Evolutionary conservation across 1,140 invertebrate species (phyloP), one percentile per base, ranked within the genome.

Genomic region (Lasaia peninsularis): DNA sequence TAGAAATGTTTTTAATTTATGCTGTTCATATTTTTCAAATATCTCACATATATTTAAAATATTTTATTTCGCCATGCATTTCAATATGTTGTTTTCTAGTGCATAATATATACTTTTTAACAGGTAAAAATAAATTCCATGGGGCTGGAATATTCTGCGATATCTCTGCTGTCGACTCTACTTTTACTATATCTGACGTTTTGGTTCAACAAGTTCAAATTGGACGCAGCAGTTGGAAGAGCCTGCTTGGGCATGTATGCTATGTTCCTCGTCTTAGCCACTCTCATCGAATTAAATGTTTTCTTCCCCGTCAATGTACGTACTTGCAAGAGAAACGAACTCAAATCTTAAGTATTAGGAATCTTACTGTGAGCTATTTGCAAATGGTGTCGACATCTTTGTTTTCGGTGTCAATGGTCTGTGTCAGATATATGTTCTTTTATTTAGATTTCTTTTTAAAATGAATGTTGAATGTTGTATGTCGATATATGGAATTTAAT

Each of bases 301-400:
- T 97, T 97, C 92, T 96, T 97, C 89, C 92, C 91, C 70, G 95
- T 96, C 61, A 96, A 97, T 89, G 90, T 96, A 64, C 95, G 95
- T 62, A 96, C 95, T 55, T 97, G 96, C 72, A 82, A 70, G 73
- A 75, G 85, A 73, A 74, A 59, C 56, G 85, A 83, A 73, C 71
- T 85, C 28, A 83, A 80, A 52, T 76, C 76, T 65, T 84, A 86
- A 60, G 24, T 20, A 28, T 14, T 56, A 50, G 54, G 40, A 48
- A 8, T 11, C 28, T n/a, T 12, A 8, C 52, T 63, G 57, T 66
- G 65, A 72, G 61, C 49, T 69, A 60, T 53, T 50, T 54, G 34
- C 35, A 40, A 40, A 40, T 40, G 21, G 52, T 35, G 34, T 40
- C n/a, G 14, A 40, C 21, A 35, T 35, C 34, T 28, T 9, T 54